Evolutionary conservation across 1,140 invertebrate species (phyloP), one percentile per base, ranked within the genome.

Genomic region (Drosophila rhopaloa): DNA sequence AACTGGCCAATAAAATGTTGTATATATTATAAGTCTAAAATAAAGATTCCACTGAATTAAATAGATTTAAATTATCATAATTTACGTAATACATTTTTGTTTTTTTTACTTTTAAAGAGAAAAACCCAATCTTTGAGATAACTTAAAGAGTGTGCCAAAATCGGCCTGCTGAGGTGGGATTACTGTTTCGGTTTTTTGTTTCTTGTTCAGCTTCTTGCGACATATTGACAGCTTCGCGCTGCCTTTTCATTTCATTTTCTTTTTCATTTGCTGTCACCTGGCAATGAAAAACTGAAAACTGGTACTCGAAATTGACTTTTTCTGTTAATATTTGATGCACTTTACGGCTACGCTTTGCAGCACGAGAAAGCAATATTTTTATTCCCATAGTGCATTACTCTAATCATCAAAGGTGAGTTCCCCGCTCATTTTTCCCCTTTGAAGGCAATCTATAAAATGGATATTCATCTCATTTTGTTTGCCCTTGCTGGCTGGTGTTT

Each of bases 371-470:
- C 56, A 60, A 67, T 74, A 85, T 78, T 67, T 68, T 61, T 73
- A 68, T 71, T 63, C 53, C 63, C 65, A 27, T 47, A 78, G 74
- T 83, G 84, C 83, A 88, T 88, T 88, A 89, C 84, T 83, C 83
- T 88, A 88, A 88, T 88, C 83, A 88, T 54, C 56, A 68, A 61
- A 74, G 74, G 59, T 70, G 61, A 11, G 40, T 24, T 32, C 11
- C 16, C 13, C 14, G n/a, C 13, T 4, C 5, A 29, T 29, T 4
- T 19, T 9, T 16, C 14, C 37, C 14, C 13, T 37, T 38, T 16
- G 10, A 32, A 71, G 68, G 53, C 44, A 72, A 72, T 71, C 68
- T 71, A 44, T 13, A 46, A 72, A 72, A 85, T 84, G 81, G 78
- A 82, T 81, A 67, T 76, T 71, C 74, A 73, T 73, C 75, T 81